A percentile compares a stretch with the other conserved stretches of the same genome.
phyloP scores from a whole-genome alignment of 2,797 vertebrate genomes.

The Gila robusta region DNA sequence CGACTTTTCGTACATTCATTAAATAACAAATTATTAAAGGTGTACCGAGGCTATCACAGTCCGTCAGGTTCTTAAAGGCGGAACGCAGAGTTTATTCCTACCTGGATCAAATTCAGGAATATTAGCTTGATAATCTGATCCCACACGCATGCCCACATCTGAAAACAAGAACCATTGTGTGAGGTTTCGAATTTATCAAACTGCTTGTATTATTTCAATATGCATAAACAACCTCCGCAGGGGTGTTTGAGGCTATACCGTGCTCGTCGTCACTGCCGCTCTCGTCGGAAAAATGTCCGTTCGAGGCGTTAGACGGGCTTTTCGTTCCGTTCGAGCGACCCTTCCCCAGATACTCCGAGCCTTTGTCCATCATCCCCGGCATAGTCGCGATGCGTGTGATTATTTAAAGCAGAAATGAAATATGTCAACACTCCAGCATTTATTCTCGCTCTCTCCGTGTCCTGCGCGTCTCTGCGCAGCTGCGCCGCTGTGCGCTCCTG shows the following conservation, averaged over 20 bases:
- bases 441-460: conserved; percentile 43
- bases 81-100: conserved; percentile 68
- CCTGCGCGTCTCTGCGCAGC: conserved; percentile 63
- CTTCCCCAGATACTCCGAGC: conserved; percentile 89
- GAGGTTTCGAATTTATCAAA: neutral
- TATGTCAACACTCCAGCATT: conserved; percentile 55
- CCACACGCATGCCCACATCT: conserved; percentile 99
- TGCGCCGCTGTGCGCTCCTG: conserved; percentile 54
- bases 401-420: conserved; percentile 22
- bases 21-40: neutral
- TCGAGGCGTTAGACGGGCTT: conserved; percentile 87
- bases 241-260: conserved; percentile 88
- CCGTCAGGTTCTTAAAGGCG: conserved; percentile 60
- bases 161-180: conserved; percentile 61
- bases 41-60: conserved; percentile 65
- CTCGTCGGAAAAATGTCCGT: conserved; percentile 88
- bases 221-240: neutral
- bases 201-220: no score
- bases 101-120: conserved; percentile 95
- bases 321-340: conserved; percentile 89
- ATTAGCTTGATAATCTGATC: conserved; percentile 92
- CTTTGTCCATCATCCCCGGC: conserved; percentile 96
- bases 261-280: conserved; percentile 96
- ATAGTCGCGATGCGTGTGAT: conserved; percentile 68
- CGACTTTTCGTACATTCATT: neutral